Evolutionary conservation across 2,888 invertebrate genomes (phyloP), one percentile per base, ranked within the genome.

Genomic region (Lithodes maja): DNA sequence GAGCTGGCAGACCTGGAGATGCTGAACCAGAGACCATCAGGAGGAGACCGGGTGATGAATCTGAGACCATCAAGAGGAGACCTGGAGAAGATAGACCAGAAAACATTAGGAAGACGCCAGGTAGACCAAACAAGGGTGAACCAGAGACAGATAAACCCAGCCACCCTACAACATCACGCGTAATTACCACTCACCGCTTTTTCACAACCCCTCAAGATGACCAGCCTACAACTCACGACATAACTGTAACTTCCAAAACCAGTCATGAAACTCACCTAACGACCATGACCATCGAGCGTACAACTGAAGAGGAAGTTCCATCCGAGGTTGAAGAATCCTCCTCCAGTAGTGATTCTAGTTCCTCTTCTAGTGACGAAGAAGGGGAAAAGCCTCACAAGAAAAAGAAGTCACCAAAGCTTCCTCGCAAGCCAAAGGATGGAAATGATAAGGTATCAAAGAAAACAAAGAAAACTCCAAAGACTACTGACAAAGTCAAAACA

Each of bases 11-110:
- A 71, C 83, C 83, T 71, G 83, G 83, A 17, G 83, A 71, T 50
- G 83, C 69, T 17, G 83, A 83, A 49, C 55, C 83, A 71, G 74
- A 71, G 5, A 71, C 71, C 49, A 52, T 52, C 50, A 77, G 50
- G 77, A 53, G 79, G 3, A 85, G 53, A n/a, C 79, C 85, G 52
- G 79, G 69, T 17, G 80, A 77, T 9, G 82, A 83, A 61, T 82
- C 87, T n/a, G 77, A 87, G 5, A 33, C 17, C 9, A 71, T 71
- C 17, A n/a, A 33, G 9, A 87, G 33, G 68, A 77, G n/a, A 49
- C 80, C 83, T 74, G 53, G 33, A 7, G 74, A 1, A 3, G 71
- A 83, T 7, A 49, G 69, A 15, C 74, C 71, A 33, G 83, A 54
- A 7, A 17, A 7, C 54, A 15, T 81, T 15, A 53, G 1, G 81